A percentile compares a stretch with the other conserved stretches of the same genome.
These are phyloP conservation scores for Acanthosoma haemorrhoidale DNA, from an alignment of 2,888 invertebrate species.

Conservation along the genomic window DNA sequence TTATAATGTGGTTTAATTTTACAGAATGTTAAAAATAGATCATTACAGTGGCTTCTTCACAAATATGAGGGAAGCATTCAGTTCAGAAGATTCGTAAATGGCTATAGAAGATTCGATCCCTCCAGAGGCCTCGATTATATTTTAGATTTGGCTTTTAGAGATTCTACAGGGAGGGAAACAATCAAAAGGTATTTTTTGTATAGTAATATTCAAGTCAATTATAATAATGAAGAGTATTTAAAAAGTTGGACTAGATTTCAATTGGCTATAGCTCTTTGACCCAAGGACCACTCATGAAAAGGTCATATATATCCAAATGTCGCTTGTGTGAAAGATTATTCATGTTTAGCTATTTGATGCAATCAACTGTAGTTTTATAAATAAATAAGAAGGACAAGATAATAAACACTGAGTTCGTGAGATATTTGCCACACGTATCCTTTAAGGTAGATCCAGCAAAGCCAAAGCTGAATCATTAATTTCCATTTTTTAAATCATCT, in stretches of 20 bases:
- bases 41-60: conserved; percentile 49
- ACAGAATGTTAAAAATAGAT: conserved; percentile 52
- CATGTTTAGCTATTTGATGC: too few species aligned
- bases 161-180: conserved; percentile 48
- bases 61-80: conserved; percentile 53
- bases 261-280: too few species aligned
- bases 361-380: too few species aligned
- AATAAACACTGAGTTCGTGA: too few species aligned
- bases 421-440: too few species aligned
- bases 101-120: conserved; percentile 73
- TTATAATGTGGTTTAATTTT: conserved; percentile 31
- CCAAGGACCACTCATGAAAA: too few species aligned
- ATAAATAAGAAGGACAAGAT: too few species aligned
- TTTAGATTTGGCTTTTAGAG: conserved; percentile 61
- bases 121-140: conserved; percentile 80
- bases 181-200: conserved; percentile 50
- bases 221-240: background rate
- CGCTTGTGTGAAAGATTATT: background rate
- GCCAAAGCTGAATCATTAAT: too few species aligned
- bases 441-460: too few species aligned
- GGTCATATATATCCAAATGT: background rate
- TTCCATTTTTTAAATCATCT: too few species aligned
- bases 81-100: conserved; percentile 58
- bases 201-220: background rate
- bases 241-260: too few species aligned